Percentiles rank a stretch among this genome's conserved stretches.
phyloP scores from a whole-genome alignment of 2,888 invertebrate species.

The Apodemia zela region DNA sequence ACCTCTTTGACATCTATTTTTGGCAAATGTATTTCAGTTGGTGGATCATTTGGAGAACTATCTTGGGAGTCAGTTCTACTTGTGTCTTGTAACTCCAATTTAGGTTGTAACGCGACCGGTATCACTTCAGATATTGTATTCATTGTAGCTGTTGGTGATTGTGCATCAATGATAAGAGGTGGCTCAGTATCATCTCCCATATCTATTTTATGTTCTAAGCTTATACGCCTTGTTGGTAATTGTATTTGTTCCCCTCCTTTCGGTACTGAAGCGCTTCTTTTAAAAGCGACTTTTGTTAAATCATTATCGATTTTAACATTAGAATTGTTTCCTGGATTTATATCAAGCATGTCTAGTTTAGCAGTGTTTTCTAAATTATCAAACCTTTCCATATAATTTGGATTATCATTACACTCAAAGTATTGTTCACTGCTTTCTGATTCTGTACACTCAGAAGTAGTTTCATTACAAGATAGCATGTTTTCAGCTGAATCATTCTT shows the following conservation, averaged over 20 bases:
- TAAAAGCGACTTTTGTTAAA: slow-evolving; percentile 64
- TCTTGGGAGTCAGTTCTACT: slow-evolving; percentile 65
- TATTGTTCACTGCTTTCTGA: slow-evolving; percentile 76
- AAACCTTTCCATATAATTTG: slow-evolving; percentile 53
- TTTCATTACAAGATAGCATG: slow-evolving; percentile 74
- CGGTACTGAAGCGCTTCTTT: slow-evolving; percentile 67
- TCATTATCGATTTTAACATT: slow-evolving; percentile 63
- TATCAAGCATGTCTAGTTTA: slow-evolving; percentile 59
- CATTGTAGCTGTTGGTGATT: slow-evolving; percentile 68
- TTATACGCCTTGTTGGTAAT: slow-evolving; percentile 60
- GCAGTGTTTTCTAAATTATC: slow-evolving; percentile 56
- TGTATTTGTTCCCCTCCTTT: slow-evolving; percentile 60
- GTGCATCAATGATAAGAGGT: slow-evolving; percentile 68
- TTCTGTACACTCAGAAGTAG: slow-evolving; percentile 75
- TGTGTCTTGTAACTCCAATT: slow-evolving; percentile 53
- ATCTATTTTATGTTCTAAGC: slow-evolving; percentile 73
- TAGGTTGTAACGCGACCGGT: slow-evolving; percentile 62
- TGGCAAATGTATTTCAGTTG: slow-evolving; percentile 67
- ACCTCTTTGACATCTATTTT: slow-evolving; percentile 59
- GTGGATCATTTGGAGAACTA: slow-evolving; percentile 66
- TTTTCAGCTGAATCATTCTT: slow-evolving; percentile 75
- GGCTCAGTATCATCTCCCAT: slow-evolving; percentile 75
- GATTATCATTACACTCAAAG: slow-evolving; percentile 69
- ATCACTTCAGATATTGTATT: slow-evolving; percentile 72
- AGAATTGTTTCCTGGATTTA: slow-evolving; percentile 41